Base-by-base conservation (phyloP, 2,888 invertebrate species). In the Creontiades dilutus region DNA sequence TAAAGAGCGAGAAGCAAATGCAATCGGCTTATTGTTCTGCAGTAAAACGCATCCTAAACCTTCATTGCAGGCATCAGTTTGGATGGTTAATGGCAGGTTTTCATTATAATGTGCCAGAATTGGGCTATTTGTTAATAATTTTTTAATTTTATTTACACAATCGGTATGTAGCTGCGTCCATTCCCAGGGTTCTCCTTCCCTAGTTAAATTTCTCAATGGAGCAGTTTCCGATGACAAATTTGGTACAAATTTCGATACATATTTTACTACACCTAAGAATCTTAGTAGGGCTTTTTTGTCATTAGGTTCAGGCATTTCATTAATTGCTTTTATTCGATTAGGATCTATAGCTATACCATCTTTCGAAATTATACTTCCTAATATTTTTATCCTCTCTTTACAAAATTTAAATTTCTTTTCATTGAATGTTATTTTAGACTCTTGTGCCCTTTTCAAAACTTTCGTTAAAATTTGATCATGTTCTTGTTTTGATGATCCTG, bases 391-490 rank as follows among this genome's bases (percentile, higher is more conserved):
- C 75, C 37, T 11, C 13, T 16, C 4, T 52, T 86, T 75, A 27
- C 76, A 23, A 46, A 23, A 85, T 37, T 7, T 85, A 85, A 85
- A 57, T 28, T 85, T 85, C 4, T 55, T 12, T 3, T 11, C 16
- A 37, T 19, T 85, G 4, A 85, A 85, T 57, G 86, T 85, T n/a
- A 55, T 19, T 5, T 85, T 55, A 7, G 27, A 61, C 28, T 5
- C 28, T 5, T 48, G 19, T 4, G 76, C 76, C 16, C 23, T 75
- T 11, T 27, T 27, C 37, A 86, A 46, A 23, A 76, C 86, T 75
- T 86, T 28, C 12, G 3, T 46, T 76, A 86, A 28, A 23, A 61
- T 61, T n/a, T 48, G 0, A 82, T 91, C 91, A 87, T 91, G 90
- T 57, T 90, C 90, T 11, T 88, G 61, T 75, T 80, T 48, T 16